Conservation (phyloP, 2,888 invertebrate species). For the Tinea semifulvella region DNA sequence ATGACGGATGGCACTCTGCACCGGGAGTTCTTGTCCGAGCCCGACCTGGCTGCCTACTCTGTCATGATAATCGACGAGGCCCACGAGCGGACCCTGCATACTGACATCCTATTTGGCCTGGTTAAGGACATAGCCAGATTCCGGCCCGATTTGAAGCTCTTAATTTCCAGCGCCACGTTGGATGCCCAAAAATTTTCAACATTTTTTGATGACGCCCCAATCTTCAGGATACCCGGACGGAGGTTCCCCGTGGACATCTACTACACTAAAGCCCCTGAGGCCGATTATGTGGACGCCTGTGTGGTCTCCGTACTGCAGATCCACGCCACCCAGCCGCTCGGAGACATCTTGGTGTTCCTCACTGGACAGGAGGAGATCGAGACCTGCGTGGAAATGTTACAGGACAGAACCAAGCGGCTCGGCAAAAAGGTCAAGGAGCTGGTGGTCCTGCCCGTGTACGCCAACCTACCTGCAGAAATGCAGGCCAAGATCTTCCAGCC, state of each 20-base stretch:
- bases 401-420: slow-evolving; percentile 90
- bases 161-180: slow-evolving; percentile 97
- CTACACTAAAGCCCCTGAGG: slow-evolving; percentile 99
- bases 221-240: slow-evolving; percentile 97
- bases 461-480: slow-evolving; percentile 98
- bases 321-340: slow-evolving; percentile 95
- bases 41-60: slow-evolving; percentile 94
- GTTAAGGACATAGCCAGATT: slow-evolving; percentile 96
- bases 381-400: slow-evolving; percentile 86
- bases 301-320: slow-evolving; percentile 98
- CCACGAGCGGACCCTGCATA: slow-evolving; percentile 97
- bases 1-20: slow-evolving; percentile 99
- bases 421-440: slow-evolving; percentile 94
- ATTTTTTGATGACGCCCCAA: slow-evolving; percentile 98
- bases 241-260: slow-evolving; percentile 98
- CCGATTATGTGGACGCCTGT: slow-evolving; percentile 97
- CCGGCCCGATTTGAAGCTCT: slow-evolving; percentile 90
- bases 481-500: slow-evolving; percentile 99
- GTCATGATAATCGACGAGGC: slow-evolving; percentile 99
- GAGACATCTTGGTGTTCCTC: slow-evolving; percentile 96
- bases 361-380: slow-evolving; percentile 95
- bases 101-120: slow-evolving; percentile 97
- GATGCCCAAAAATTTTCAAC: slow-evolving; percentile 98
- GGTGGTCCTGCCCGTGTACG: slow-evolving; percentile 94
- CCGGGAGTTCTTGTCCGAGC: slow-evolving; percentile 96